Base-by-base conservation (phyloP, 1,140 invertebrate species). In the Formica selysi region DNA sequence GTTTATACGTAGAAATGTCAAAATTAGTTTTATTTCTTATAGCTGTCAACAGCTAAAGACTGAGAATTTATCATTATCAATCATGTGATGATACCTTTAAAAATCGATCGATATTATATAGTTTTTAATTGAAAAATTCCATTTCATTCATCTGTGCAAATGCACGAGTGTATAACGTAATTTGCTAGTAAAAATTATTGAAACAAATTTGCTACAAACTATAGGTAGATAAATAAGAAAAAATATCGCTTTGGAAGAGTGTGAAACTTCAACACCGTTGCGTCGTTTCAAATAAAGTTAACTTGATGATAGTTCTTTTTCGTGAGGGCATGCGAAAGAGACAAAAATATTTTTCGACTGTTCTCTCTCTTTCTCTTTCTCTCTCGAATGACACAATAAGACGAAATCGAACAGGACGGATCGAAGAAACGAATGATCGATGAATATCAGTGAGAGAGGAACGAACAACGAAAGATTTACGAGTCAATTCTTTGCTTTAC, bases 391-490 rank as follows among this genome's bases (percentile, higher is more conserved):
- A 90, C 48, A 51, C 48, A 51, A 13, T 51, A 88, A 87, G 87
- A 90, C 86, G 89, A 80, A 91, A 11, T 44, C 41, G 41, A 13
- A 44, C 10, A 44, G 1, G 10, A 91, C 87, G 85, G 88, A 92
- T 89, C 91, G 88, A 88, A n/a, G 54, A 41, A 62, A 32, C 4
- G 8, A 92, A 86, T 64, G 81, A 85, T 85, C 74, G 48, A 84
- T 54, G 68, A 89, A 85, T 81, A 44, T 70, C 26, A 79, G 84
- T 74, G 4, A 51, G 89, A 90, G 89, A 91, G 91, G 76, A 91
- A 85, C 86, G 76, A 81, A 79, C 88, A 76, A 84, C 81, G 73
- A 91, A 85, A 89, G 85, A 91, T 92, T 92, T 89, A 89, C 85
- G 86, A 85, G 51, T 32, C 8, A 41, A 54, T 36, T 41, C 11